A percentile compares a stretch with the other conserved stretches of the same genome.
Conservation (phyloP, 2,797 vertebrate genomes). For the Tinamus major region DNA sequence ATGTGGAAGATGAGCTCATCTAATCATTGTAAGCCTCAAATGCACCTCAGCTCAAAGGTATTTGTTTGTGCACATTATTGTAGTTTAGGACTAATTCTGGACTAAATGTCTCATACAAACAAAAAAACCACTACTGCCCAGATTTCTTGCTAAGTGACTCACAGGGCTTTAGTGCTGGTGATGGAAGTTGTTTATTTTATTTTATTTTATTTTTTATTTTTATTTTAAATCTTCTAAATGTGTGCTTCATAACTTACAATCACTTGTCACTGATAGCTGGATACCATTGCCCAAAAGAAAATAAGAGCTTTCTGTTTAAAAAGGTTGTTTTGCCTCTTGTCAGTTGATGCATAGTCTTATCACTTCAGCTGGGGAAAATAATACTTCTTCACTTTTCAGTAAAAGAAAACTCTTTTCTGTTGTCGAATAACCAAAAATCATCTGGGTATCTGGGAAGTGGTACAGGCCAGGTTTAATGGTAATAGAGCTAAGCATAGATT, state of each 20-base stretch:
- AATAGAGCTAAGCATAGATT: not conserved
- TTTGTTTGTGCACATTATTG: not conserved
- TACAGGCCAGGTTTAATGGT: not conserved
- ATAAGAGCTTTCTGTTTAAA: not conserved
- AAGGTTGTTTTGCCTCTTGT: not conserved
- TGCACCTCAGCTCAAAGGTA: not conserved
- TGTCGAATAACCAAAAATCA: not conserved
- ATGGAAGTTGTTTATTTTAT: too few species aligned
- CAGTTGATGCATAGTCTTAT: not conserved
- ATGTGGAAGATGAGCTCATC: not conserved
- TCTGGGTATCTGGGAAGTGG: not conserved
- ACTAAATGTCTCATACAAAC: not conserved
- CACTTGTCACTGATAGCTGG: accelerated
- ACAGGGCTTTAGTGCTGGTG: not conserved
- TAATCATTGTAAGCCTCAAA: not conserved
- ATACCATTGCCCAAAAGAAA: not conserved
- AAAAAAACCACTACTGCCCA: not conserved
- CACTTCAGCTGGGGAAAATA: not conserved
- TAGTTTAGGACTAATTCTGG: not conserved
- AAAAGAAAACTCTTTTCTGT: not conserved
- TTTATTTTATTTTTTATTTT: too few species aligned
- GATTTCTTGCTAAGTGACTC: not conserved
- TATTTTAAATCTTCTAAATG: not conserved
- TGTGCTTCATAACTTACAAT: not conserved
- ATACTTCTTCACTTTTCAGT: not conserved